Base-by-base conservation (phyloP, 2,113 vertebrate species). In the Paedocypris sp. region DNA sequence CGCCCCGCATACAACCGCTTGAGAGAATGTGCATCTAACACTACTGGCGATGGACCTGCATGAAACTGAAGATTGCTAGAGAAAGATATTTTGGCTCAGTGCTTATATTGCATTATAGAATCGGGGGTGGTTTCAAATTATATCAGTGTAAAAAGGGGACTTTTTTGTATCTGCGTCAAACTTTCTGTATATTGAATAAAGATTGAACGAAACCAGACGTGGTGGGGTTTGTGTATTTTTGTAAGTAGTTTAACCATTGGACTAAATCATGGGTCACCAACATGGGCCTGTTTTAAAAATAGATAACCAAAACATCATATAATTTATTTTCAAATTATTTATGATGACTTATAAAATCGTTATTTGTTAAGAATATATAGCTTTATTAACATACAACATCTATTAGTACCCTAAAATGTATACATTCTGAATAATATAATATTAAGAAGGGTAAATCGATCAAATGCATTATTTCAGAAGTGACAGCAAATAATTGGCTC, bases 101-200 rank as follows among this genome's bases (percentile, higher is more conserved):
- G 45, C 50, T 51, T 48, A 71, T 70, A 72, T 66, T 8, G 3
- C 18, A 25, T 39, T 16, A 42, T 51, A 15, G 32, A 46, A 52
- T n/a, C 59, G 33, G 57, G 8, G 68, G 67, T 65, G 38, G 22
- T 15, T 75, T 54, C 1, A 66, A 69, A 32, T 60, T 26, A 36
- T 63, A 28, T 63, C 47, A 53, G 20, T 73, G 75, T 77, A 70
- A 73, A 80, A 72, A 72, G 36, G 63, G 61, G 42, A 56, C n/a
- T 29, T 23, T 62, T 72, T 46, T 60, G n/a, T 67, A 50, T 61
- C 70, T 66, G 4, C 20, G 13, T 26, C 59, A 6, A n/a, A 20
- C 26, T 64, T 25, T 15, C 25, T 60, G 52, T 69, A 26, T 8
- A 56, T 38, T 1, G 19, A 56, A 65, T 60, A 48, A 28, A 49